Evolutionary conservation across 1,140 invertebrate genomes (phyloP).

Genomic region (Drosophila persimilis): DNA sequence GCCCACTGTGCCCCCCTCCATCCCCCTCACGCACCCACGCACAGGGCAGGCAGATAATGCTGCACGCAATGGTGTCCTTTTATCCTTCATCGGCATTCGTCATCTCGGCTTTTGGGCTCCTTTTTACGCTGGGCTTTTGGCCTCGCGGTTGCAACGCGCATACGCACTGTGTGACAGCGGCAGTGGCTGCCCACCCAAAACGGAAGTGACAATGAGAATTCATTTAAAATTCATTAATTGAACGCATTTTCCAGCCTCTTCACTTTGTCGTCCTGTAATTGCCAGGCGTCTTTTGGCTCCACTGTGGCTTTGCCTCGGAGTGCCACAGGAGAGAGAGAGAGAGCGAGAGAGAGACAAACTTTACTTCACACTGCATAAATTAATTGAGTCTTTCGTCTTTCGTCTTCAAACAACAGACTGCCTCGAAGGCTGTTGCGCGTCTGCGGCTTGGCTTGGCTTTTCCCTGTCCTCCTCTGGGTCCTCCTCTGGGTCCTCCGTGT

Average conservation of each 20-base stretch:
- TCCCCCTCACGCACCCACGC: no score
- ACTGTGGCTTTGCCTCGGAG: neutral
- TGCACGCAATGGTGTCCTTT: slow-evolving; percentile 34
- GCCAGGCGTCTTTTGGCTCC: neutral
- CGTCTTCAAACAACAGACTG: slow-evolving; percentile 53
- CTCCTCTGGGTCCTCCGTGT: neutral
- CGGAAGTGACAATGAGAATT: slow-evolving; percentile 67
- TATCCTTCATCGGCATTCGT: slow-evolving; percentile 47
- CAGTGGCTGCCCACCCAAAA: no score
- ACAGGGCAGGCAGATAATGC: slow-evolving; percentile 48
- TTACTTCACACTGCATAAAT: slow-evolving; percentile 74
- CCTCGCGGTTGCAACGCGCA: slow-evolving; percentile 62
- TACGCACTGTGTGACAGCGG: slow-evolving; percentile 49
- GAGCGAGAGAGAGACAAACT: slow-evolving; percentile 31
- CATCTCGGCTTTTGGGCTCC: slow-evolving; percentile 37
- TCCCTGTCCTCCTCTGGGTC: neutral
- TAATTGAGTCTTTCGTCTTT: slow-evolving; percentile 69
- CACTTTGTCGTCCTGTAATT: neutral
- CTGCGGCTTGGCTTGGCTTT: slow-evolving; percentile 32
- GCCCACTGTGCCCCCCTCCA: slow-evolving; percentile 17
- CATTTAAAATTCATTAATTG: slow-evolving; percentile 81
- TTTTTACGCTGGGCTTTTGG: slow-evolving; percentile 21
- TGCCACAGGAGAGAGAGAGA: no score
- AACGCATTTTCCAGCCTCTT: slow-evolving; percentile 53
- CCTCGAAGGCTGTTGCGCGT: no score